phyloP scores from a whole-genome alignment of 2,797 vertebrate species.

The Amazona finschi region DNA sequence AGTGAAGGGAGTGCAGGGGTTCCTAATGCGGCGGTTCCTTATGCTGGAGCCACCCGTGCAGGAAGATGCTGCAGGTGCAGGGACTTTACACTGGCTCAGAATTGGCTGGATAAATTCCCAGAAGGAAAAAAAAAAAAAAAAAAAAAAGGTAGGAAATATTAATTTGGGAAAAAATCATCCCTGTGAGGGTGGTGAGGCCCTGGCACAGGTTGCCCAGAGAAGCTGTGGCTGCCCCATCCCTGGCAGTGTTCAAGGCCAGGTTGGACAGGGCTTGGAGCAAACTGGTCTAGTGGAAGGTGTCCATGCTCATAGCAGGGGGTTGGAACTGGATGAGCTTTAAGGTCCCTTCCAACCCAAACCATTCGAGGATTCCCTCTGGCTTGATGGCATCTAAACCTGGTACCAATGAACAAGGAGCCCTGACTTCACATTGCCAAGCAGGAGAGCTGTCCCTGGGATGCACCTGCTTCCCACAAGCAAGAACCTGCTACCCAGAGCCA shows the following conservation, averaged over 20 bases:
- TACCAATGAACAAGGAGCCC: neutral
- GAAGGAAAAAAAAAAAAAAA: neutral
- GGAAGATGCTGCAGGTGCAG: neutral
- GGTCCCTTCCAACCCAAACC: neutral
- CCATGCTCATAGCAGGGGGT: no score
- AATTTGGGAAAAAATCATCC: neutral
- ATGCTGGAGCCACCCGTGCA: fast-evolving
- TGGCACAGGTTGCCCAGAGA: neutral
- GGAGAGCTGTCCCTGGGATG: neutral
- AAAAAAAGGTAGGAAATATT: neutral
- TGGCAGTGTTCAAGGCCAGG: neutral
- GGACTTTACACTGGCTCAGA: fast-evolving
- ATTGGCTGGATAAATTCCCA: no score
- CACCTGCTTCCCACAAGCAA: neutral
- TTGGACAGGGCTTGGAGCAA: neutral
- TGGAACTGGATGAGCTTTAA: neutral
- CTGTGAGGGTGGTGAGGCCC: neutral
- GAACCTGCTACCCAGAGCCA: neutral
- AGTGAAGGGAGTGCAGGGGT: neutral
- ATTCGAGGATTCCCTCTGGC: neutral
- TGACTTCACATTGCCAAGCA: neutral
- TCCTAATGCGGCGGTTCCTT: fast-evolving
- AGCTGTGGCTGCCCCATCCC: neutral
- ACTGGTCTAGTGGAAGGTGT: neutral
- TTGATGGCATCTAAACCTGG: neutral